Percentiles rank a stretch among this genome's conserved stretches.
Evolutionary conservation across 1,140 invertebrate species (phyloP).

Genomic region (Thaumetopoea pityocampa): DNA sequence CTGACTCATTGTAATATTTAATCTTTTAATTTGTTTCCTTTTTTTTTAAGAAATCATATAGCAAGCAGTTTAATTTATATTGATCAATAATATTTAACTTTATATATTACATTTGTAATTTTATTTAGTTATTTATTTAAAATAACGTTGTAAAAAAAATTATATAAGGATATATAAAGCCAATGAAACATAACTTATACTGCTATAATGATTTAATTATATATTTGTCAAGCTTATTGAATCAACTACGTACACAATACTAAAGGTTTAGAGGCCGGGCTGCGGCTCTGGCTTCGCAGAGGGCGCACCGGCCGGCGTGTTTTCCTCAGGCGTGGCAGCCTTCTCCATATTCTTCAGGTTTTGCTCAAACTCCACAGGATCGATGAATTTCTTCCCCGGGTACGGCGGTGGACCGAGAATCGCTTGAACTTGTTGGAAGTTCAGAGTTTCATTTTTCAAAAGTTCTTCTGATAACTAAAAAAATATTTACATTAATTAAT

Average conservation of each 20-base stretch:
- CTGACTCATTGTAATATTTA: no score
- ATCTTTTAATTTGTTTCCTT: no score
- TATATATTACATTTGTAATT: no score
- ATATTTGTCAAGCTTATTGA: conserved; percentile 1
- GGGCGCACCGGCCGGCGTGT: conserved; percentile 29
- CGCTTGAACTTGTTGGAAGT: conserved; percentile 91
- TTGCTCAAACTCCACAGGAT: conserved; percentile 87
- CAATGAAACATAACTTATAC: background rate
- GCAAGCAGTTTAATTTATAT: no score
- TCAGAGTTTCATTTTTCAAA: conserved; percentile 92
- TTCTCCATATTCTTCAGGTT: conserved; percentile 68
- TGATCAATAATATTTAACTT: no score
- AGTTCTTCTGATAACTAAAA: conserved; percentile 90
- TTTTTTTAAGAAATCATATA: no score
- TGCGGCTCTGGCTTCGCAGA: conserved; percentile 42
- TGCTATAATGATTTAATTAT: conserved; percentile 14
- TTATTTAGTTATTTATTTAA: no score
- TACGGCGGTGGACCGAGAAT: conserved; percentile 93
- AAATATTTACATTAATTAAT: conserved; percentile 16
- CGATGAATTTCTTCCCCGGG: conserved; percentile 85
- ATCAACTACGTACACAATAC: conserved; percentile 4
- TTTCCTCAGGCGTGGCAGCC: conserved; percentile 28
- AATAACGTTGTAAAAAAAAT: no score
- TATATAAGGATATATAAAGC: conserved; percentile 6
- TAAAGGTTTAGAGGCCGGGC: conserved; percentile 21